Conservation (phyloP, 2,888 invertebrate genomes). For the Drosophila prolongata region DNA sequence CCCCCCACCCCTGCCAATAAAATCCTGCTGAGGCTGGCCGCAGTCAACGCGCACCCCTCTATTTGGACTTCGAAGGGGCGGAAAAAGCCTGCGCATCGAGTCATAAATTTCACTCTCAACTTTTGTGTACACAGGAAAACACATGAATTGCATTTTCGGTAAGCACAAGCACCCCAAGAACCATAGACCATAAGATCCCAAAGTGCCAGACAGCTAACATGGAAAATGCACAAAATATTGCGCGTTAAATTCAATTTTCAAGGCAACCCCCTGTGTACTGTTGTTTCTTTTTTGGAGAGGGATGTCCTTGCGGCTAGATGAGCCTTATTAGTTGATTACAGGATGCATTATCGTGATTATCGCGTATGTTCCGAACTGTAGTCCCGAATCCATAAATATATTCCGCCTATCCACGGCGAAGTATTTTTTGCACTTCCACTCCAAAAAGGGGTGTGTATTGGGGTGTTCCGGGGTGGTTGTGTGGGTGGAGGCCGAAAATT, state of each 20-base stretch:
- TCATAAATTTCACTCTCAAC: conserved; percentile 72
- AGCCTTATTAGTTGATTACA: conserved; percentile 85
- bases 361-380: conserved; percentile 71
- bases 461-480: conserved; percentile 37
- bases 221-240: conserved; percentile 81
- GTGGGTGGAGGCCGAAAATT: conserved; percentile 54
- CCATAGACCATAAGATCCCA: conserved; percentile 26
- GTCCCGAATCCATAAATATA: conserved; percentile 63
- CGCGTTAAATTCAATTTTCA: conserved; percentile 83
- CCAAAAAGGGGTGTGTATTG: conserved; percentile 71
- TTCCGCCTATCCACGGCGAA: conserved; percentile 19
- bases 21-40: conserved; percentile 55
- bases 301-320: conserved; percentile 66
- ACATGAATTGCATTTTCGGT: conserved; percentile 78
- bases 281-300: conserved; percentile 6
- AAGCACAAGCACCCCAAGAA: conserved; percentile 58
- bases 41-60: conserved; percentile 51
- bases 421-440: conserved; percentile 35
- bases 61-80: conserved; percentile 22
- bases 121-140: conserved; percentile 47
- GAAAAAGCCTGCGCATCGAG: conserved; percentile 47
- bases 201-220: conserved; percentile 36
- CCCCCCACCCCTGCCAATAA: conserved; percentile 3
- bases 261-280: conserved; percentile 50
- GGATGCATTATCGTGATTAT: conserved; percentile 85